These are phyloP conservation scores for Thysanoteuthis rhombus DNA, from an alignment of 2,888 invertebrate species.

Conservation along the genomic window DNA sequence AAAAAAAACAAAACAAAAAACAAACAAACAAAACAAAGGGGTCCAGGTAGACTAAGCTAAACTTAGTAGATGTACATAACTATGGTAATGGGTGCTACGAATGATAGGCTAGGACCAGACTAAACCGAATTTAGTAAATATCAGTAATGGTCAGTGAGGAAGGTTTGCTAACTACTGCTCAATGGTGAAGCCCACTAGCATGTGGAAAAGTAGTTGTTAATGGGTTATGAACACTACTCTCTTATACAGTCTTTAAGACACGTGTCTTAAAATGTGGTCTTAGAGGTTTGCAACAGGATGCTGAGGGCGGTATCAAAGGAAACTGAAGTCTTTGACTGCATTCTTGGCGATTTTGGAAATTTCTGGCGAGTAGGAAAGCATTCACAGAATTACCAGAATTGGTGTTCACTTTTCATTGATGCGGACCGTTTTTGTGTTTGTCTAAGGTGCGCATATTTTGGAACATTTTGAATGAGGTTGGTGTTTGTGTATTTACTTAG, in stretches of 20 bases:
- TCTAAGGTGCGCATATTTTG: background rate
- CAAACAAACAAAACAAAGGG: too few species aligned
- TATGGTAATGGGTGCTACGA: too few species aligned
- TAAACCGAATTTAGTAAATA: background rate
- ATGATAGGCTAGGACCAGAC: background rate
- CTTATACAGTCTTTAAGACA: background rate
- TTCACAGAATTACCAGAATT: background rate
- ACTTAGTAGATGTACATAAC: too few species aligned
- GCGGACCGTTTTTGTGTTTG: background rate
- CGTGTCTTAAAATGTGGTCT: background rate
- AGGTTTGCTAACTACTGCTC: background rate
- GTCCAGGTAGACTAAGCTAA: too few species aligned
- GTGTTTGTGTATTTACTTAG: background rate
- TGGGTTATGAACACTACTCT: background rate
- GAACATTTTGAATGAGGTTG: background rate
- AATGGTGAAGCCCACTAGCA: background rate
- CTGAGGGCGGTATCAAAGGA: background rate
- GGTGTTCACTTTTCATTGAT: background rate
- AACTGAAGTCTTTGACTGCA: background rate
- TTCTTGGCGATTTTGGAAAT: background rate
- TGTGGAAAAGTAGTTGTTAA: background rate
- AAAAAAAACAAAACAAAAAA: too few species aligned
- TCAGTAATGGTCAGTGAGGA: background rate
- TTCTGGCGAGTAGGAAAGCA: background rate
- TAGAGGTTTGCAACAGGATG: background rate